phyloP scores from a whole-genome alignment of 2,888 invertebrate genomes.

The Sminthurinus aureus region DNA sequence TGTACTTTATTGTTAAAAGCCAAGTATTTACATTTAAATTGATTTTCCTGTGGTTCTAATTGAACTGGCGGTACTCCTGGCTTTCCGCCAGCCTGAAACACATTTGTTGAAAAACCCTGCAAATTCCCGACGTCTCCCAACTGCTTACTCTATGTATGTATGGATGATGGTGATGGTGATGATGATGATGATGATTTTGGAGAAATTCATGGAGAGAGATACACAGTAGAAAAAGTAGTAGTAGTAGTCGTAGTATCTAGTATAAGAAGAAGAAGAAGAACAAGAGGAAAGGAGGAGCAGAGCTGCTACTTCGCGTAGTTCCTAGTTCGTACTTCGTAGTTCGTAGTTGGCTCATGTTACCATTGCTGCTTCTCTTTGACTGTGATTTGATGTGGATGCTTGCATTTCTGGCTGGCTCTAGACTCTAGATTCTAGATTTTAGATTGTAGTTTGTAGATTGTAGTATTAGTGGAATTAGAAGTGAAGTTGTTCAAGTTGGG shows the following conservation, averaged over 20 bases:
- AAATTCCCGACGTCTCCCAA: slow-evolving; percentile 12
- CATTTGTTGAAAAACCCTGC: slow-evolving; percentile 34
- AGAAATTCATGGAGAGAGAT: slow-evolving; percentile 33
- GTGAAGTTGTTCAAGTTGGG: no score
- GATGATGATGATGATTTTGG: slow-evolving; percentile 16
- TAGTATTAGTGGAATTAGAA: no score
- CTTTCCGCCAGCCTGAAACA: slow-evolving; percentile 42
- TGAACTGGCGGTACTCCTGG: slow-evolving; percentile 45
- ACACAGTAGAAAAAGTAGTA: neutral
- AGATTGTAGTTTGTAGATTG: no score
- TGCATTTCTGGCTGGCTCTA: no score
- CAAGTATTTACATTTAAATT: slow-evolving; percentile 48
- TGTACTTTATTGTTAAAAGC: slow-evolving; percentile 31
- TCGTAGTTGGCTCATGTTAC: no score
- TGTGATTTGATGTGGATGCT: no score
- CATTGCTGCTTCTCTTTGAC: no score
- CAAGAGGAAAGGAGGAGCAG: neutral
- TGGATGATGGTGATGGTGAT: no score
- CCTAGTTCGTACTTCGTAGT: no score
- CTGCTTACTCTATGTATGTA: no score
- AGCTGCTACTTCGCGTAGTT: no score
- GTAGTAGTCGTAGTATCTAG: neutral
- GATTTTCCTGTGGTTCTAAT: slow-evolving; percentile 39
- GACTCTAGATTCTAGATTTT: no score
- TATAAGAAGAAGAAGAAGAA: neutral